Base-by-base conservation (phyloP, 2,888 invertebrate genomes). In the Hetaerina titia region DNA sequence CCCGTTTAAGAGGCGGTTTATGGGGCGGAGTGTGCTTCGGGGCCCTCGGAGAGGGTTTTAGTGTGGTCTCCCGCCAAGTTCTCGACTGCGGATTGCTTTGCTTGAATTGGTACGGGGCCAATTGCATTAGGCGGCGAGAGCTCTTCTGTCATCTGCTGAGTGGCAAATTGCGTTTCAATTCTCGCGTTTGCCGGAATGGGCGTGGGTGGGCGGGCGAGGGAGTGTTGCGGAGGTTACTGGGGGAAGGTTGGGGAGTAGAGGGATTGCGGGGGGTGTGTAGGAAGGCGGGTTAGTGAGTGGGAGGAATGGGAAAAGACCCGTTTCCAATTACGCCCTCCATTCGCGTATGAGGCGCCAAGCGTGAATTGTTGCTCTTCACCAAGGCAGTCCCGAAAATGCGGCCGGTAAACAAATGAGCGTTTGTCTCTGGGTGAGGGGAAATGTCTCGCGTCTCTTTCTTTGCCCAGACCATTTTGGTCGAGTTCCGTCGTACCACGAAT, bases 91-190 rank as follows among this genome's bases (percentile, higher is more conserved):
- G 74, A 74, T 25, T 74, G 74, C 74, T 74, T 74, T 74, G 74
- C 74, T 74, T 74, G 74, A 74, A 74, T 74, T 74, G 74, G 74
- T 25, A 74, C n/a, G 74, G 74, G 74, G 74, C 74, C n/a, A 74
- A 74, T 74, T 74, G 25, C 74, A 74, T 74, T 74, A 74, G 9
- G 74, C 25, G 19, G 74, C 9, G 74, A 22, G 69, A 74, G 74
- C 25, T 74, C 74, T 74, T 74, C 74, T 74, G 74, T 74, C 74
- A 25, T 74, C 19, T 25, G 25, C 25, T 74, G 74, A 74, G 74
- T 25, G 74, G 74, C 74, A 74, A 74, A 74, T 74, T 74, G 74
- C 74, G 74, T 74, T 74, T 74, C 74, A 74, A 74, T 74, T 25
- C 74, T 74, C 74, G 74, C 74, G 74, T 25, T 74, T 74, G 74